These are phyloP conservation scores for Pomatorhinus ruficollis DNA, from an alignment of 2,113 vertebrate genomes.

Conservation along the genomic window DNA sequence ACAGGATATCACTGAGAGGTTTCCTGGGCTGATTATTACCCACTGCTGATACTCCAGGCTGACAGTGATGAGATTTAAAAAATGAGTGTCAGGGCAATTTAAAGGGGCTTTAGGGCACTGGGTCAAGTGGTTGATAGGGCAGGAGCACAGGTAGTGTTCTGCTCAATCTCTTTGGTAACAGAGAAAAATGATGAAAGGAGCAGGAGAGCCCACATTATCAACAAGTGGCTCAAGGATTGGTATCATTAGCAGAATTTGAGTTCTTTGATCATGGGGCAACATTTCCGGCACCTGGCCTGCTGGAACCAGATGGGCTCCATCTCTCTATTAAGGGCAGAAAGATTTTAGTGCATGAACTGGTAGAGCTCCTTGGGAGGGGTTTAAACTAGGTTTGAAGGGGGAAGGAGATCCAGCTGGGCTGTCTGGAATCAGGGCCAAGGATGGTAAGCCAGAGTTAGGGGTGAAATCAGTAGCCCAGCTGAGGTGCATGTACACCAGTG, in stretches of 20 bases:
- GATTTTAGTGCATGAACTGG: not conserved
- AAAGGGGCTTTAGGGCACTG: not conserved
- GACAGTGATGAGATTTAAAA: not conserved
- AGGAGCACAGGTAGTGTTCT: not conserved
- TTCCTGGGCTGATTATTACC: not conserved
- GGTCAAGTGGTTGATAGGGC: not conserved
- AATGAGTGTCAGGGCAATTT: not conserved
- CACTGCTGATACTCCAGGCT: not conserved
- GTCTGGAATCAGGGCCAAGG: not conserved
- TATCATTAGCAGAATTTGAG: not conserved
- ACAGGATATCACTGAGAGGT: not conserved
- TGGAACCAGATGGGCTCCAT: not conserved
- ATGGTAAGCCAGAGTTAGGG: not conserved
- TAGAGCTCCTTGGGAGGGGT: not conserved
- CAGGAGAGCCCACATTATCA: not conserved
- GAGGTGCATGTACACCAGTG: not conserved
- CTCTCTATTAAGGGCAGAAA: not conserved
- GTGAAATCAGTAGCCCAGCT: not conserved
- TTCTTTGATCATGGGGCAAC: not conserved
- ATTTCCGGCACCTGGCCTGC: not conserved
- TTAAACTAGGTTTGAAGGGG: not conserved
- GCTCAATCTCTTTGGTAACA: not conserved
- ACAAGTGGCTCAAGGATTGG: not conserved
- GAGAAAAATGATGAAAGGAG: not conserved
- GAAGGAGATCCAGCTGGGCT: not conserved